A percentile compares a stretch with the other conserved stretches of the same genome.
These are phyloP conservation scores for Popillia japonica DNA, from an alignment of 1,140 invertebrate species.

Conservation along the genomic window DNA sequence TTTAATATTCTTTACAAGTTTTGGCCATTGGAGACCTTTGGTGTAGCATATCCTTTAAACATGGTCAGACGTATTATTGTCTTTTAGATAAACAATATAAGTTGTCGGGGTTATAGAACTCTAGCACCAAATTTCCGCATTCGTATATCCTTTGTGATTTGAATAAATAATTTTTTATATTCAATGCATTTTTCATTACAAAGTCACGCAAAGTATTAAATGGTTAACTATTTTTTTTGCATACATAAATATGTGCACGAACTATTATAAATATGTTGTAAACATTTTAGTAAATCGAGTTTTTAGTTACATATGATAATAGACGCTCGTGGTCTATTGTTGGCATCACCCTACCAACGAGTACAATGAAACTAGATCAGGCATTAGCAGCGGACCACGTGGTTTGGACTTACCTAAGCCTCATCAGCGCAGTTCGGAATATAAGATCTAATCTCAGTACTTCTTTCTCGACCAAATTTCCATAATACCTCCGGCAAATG, in stretches of 20 bases:
- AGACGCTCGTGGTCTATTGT: no score
- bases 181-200: not conserved
- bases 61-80: not conserved
- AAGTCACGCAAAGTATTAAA: not conserved
- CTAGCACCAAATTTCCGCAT: not conserved
- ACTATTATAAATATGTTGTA: not conserved
- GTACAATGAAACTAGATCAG: no score
- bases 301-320: not conserved
- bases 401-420: no score
- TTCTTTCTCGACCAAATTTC: no score
- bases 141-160: conserved; percentile 11
- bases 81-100: not conserved
- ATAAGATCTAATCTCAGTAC: no score
- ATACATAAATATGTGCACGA: not conserved
- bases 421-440: no score
- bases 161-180: not conserved
- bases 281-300: not conserved
- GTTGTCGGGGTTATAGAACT: not conserved
- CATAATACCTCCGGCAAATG: no score
- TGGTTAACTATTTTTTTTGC: not conserved
- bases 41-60: not conserved
- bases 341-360: no score
- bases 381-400: no score
- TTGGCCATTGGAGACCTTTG: not conserved
- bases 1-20: not conserved